Evolutionary conservation across 1,140 invertebrate genomes (phyloP).

Genomic region (Drosophila nigrodunni): DNA sequence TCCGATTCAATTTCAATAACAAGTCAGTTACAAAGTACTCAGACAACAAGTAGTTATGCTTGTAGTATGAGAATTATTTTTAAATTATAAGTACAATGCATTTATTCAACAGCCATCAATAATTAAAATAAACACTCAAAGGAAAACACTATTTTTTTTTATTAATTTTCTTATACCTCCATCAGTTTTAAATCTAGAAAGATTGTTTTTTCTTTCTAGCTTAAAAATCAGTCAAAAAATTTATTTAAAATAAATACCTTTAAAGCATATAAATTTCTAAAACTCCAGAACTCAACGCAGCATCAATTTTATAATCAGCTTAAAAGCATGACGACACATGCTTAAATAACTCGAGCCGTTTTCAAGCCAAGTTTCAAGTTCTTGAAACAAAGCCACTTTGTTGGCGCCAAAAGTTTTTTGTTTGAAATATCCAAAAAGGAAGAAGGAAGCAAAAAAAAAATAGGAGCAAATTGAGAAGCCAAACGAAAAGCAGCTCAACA

Average conservation of each 20-base stretch:
- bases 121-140: too few species aligned
- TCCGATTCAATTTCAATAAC: conserved; percentile 6
- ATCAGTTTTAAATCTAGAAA: too few species aligned
- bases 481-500: conserved; percentile 21
- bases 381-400: conserved; percentile 16
- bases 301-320: conserved; percentile 6
- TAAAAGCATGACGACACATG: neutral
- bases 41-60: too few species aligned
- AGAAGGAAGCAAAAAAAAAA: neutral
- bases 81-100: too few species aligned
- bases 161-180: too few species aligned
- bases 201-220: too few species aligned
- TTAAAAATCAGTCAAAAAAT: neutral
- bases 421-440: neutral
- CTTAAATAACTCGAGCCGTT: conserved; percentile 14
- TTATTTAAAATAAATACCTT: neutral
- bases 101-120: too few species aligned
- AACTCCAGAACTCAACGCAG: neutral
- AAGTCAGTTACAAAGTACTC: neutral
- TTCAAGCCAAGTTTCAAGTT: neutral
- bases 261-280: neutral
- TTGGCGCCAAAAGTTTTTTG: conserved; percentile 14
- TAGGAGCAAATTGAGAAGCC: conserved; percentile 19
- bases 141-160: too few species aligned
- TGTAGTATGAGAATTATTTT: too few species aligned